Percentiles rank a stretch among this genome's conserved stretches.
Conservation (phyloP, 2,888 invertebrate genomes). For the Patella caerulea region DNA sequence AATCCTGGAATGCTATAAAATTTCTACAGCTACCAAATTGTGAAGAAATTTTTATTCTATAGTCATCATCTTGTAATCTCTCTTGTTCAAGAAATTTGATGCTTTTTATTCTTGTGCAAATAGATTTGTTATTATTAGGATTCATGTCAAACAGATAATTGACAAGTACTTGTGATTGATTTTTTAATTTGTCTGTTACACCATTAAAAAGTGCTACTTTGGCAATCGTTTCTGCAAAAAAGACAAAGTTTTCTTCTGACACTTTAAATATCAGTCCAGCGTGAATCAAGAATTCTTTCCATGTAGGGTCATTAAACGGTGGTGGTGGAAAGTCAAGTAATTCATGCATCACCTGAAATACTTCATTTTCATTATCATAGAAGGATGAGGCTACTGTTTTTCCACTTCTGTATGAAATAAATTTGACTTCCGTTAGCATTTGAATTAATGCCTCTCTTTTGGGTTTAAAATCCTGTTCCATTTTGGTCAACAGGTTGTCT, state of each 20-base stretch:
- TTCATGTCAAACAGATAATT: too few relatives aligned
- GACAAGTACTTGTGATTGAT: slow-evolving; percentile 15
- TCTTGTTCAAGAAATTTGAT: slow-evolving; percentile 29
- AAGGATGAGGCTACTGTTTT: slow-evolving; percentile 41
- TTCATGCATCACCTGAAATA: slow-evolving; percentile 47
- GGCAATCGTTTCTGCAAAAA: slow-evolving; percentile 35
- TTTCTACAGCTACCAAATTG: slow-evolving; percentile 14
- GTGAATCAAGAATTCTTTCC: slow-evolving; percentile 29
- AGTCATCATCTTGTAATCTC: slow-evolving; percentile 2
- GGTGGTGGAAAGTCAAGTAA: slow-evolving; percentile 43
- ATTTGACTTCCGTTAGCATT: slow-evolving; percentile 31
- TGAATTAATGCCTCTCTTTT: slow-evolving; percentile 29
- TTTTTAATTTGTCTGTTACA: slow-evolving; percentile 14
- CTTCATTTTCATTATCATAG: slow-evolving; percentile 42
- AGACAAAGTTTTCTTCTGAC: slow-evolving; percentile 30
- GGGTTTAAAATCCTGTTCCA: slow-evolving; percentile 16
- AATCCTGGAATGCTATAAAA: slow-evolving; percentile 21
- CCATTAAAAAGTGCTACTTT: slow-evolving; percentile 14
- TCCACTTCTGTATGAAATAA: slow-evolving; percentile 39
- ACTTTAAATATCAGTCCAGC: slow-evolving; percentile 33
- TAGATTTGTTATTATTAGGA: slow-evolving; percentile 4
- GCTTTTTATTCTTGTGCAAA: slow-evolving; percentile 16
- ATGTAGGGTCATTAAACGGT: slow-evolving; percentile 10
- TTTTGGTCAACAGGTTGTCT: slow-evolving; percentile 13
- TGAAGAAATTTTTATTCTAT: not conserved